These are phyloP conservation scores for Baccha elongata DNA, from an alignment of 2,888 invertebrate species.

Conservation along the genomic window DNA sequence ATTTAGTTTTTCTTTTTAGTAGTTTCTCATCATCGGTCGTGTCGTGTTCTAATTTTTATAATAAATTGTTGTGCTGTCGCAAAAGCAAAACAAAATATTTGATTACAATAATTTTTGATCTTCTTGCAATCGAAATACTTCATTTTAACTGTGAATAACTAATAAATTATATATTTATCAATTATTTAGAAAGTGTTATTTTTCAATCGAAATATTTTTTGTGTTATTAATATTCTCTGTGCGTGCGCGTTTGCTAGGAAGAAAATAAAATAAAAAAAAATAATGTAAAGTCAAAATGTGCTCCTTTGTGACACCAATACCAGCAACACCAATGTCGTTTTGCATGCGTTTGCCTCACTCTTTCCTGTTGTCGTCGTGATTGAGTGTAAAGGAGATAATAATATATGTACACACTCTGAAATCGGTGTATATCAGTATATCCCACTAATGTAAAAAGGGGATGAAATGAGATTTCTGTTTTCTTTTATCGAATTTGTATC, in stretches of 20 bases:
- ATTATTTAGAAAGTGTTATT: neutral
- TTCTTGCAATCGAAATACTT: conserved; percentile 1
- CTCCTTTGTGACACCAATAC: conserved; percentile 70
- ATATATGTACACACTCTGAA: conserved; percentile 15
- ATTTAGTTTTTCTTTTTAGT: conserved; percentile 30
- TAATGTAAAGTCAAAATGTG: conserved; percentile 61
- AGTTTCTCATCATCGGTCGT: conserved; percentile 60
- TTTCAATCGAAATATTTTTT: neutral
- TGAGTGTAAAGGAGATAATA: conserved; percentile 45
- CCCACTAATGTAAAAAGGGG: conserved; percentile 38
- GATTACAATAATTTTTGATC: neutral
- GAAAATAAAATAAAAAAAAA: conserved; percentile 15
- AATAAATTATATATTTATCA: neutral
- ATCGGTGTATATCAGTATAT: conserved; percentile 1
- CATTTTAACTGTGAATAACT: neutral
- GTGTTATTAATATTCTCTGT: conserved; percentile 46
- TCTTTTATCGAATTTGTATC: conserved; percentile 49
- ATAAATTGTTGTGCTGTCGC: neutral
- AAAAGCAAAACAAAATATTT: neutral
- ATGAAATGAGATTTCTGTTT: conserved; percentile 70
- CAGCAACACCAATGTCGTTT: conserved; percentile 22
- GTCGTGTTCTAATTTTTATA: conserved; percentile 9
- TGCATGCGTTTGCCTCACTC: conserved; percentile 35
- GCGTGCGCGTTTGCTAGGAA: conserved; percentile 44
- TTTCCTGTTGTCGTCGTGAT: conserved; percentile 19